Conservation (phyloP, 2,888 invertebrate species). For the Ectropis crepuscularia region DNA sequence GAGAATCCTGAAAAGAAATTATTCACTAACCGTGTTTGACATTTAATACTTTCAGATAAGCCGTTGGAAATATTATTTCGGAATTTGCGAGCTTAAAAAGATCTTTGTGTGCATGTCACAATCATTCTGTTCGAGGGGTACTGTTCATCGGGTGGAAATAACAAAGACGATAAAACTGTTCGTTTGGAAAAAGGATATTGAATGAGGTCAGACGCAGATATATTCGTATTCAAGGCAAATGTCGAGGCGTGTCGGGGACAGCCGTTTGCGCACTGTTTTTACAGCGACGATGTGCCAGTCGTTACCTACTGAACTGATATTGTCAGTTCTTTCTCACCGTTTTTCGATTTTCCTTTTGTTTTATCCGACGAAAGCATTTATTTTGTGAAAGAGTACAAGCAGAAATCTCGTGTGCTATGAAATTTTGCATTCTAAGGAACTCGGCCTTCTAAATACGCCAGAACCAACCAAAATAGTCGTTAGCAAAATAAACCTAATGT, state of each 20-base stretch:
- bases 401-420: too few species aligned
- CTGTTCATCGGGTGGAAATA: constrained; percentile 81
- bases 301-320: constrained; percentile 54
- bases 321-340: constrained; percentile 49
- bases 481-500: too few species aligned
- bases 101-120: constrained; percentile 74
- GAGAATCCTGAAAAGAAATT: constrained; percentile 29
- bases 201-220: constrained; percentile 80
- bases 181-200: constrained; percentile 82
- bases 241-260: constrained; percentile 70
- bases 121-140: constrained; percentile 76
- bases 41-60: constrained; percentile 38
- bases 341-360: constrained; percentile 43
- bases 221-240: constrained; percentile 76
- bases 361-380: constrained; percentile 11
- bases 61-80: constrained; percentile 44
- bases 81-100: constrained; percentile 56
- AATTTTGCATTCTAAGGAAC: too few species aligned
- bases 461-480: too few species aligned
- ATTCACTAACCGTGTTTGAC: constrained; percentile 30
- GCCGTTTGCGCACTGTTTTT: constrained; percentile 72
- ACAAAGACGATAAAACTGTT: constrained; percentile 82
- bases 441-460: too few species aligned
- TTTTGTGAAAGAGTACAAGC: not conserved
- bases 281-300: constrained; percentile 58